phyloP scores from a whole-genome alignment of 2,797 vertebrate genomes.

The Cynopterus sphinx region DNA sequence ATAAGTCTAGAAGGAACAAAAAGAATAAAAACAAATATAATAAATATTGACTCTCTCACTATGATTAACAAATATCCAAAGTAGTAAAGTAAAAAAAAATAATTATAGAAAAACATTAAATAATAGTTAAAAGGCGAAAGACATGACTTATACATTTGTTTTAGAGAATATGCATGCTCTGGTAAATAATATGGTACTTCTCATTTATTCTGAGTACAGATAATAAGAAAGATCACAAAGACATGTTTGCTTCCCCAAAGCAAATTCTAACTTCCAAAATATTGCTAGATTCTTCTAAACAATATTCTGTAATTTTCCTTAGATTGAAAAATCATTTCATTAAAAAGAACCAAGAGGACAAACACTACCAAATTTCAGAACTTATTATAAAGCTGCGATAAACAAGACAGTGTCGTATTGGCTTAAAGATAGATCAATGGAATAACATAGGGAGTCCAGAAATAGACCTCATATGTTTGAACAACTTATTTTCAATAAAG shows the following conservation, averaged over 20 bases:
- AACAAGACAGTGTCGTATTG: neutral
- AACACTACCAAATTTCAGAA: neutral
- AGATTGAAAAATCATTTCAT: constrained; percentile 40
- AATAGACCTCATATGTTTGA: neutral
- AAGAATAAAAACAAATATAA: constrained; percentile 37
- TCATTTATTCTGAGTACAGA: neutral
- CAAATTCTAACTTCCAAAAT: constrained; percentile 46
- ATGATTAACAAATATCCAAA: constrained; percentile 46
- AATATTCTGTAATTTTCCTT: constrained; percentile 28
- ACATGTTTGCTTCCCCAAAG: neutral
- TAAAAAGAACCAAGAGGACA: neutral
- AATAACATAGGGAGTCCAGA: neutral
- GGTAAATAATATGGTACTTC: neutral
- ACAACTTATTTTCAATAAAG: constrained; percentile 28
- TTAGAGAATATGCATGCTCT: neutral
- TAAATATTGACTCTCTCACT: constrained; percentile 17
- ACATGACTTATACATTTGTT: neutral
- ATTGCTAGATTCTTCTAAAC: neutral
- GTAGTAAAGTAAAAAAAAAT: neutral
- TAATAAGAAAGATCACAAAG: neutral
- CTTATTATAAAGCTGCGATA: neutral
- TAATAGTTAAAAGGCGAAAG: neutral
- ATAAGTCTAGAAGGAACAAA: neutral
- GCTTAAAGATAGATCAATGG: neutral
- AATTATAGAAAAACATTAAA: constrained; percentile 44